Evolutionary conservation across 2,888 invertebrate genomes (phyloP), one percentile per base, ranked within the genome.

Genomic region (Biston stratarius): DNA sequence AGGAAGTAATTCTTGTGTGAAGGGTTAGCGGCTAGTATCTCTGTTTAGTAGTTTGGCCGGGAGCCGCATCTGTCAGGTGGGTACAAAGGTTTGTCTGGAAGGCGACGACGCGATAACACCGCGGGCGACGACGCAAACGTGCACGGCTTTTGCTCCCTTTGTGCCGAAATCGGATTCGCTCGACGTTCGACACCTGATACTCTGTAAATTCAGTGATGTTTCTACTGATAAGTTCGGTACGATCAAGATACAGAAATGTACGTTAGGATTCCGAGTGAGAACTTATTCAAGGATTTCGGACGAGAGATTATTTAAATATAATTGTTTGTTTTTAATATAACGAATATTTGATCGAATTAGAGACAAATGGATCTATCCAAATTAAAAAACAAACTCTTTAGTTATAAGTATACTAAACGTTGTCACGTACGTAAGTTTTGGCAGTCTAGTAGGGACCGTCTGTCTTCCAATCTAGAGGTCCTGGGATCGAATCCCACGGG

Each of bases 51-150:
- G 78, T 79, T 81, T 76, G 73, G 78, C 75, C 69, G 74, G 69
- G 75, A 79, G 79, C 71, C 80, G 76, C 82, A 83, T 83, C 80
- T 86, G 82, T 86, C 83, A 85, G 79, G 78, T 76, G 77, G 79
- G 77, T 83, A 86, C 86, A 87, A 86, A 85, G 83, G 81, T 70
- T 68, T 72, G 79, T 73, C 75, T 77, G 77, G 73, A 76, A 74
- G 71, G 77, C 76, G 79, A 73, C 74, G 79, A 76, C 78, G 77
- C 83, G 86, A 85, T 86, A 84, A 83, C 82, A 81, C 84, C 85
- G 85, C 84, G 81, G 77, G 79, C 85, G 69, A 44, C 60, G 59
- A 85, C 83, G 83, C 83, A 81, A 80, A 80, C 78, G 82, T 84
- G 74, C 73, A 65, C 74, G 70, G 73, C 73, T 78, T 76, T 74